Percentiles rank a stretch among this genome's conserved stretches.
phyloP scores from a whole-genome alignment of 2,797 vertebrate genomes.

The Momotus momota region DNA sequence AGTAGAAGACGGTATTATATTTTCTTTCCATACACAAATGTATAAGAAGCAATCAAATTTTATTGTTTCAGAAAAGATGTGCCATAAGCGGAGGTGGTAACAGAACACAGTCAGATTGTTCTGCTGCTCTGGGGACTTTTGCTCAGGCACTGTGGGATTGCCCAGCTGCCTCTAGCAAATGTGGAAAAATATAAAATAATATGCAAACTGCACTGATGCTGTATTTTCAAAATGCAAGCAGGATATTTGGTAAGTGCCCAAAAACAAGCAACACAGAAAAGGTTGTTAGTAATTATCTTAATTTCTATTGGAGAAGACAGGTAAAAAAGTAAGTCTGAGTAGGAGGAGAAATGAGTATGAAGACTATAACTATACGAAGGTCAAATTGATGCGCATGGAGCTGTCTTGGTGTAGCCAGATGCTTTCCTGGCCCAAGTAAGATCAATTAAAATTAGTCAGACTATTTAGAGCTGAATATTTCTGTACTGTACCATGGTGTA shows the following conservation, averaged over 20 bases:
- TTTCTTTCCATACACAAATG: slow-evolving; percentile 42
- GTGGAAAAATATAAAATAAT: not conserved
- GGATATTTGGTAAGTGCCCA: not conserved
- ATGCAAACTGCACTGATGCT: not conserved
- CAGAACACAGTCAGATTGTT: slow-evolving; percentile 7
- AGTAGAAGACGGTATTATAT: slow-evolving; percentile 19
- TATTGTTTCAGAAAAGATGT: slow-evolving; percentile 45
- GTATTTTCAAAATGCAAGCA: not conserved
- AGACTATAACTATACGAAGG: not conserved
- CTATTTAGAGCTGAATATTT: not conserved
- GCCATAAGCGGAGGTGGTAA: not conserved
- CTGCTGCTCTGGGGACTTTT: slow-evolving; percentile 30
- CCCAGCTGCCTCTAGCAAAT: slow-evolving; percentile 15
- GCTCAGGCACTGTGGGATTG: not conserved
- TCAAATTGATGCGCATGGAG: not conserved
- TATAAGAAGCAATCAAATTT: slow-evolving; percentile 50
- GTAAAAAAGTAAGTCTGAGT: not conserved
- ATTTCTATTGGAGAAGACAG: not conserved
- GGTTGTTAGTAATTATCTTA: not conserved
- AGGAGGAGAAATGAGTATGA: not conserved
- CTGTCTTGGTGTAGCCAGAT: not conserved
- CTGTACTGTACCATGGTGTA: not conserved
- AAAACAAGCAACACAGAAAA: not conserved
- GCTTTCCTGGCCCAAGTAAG: not conserved
- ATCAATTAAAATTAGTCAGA: not conserved